Conservation (phyloP, 2,113 vertebrate genomes). For the Ranitomeya variabilis region DNA sequence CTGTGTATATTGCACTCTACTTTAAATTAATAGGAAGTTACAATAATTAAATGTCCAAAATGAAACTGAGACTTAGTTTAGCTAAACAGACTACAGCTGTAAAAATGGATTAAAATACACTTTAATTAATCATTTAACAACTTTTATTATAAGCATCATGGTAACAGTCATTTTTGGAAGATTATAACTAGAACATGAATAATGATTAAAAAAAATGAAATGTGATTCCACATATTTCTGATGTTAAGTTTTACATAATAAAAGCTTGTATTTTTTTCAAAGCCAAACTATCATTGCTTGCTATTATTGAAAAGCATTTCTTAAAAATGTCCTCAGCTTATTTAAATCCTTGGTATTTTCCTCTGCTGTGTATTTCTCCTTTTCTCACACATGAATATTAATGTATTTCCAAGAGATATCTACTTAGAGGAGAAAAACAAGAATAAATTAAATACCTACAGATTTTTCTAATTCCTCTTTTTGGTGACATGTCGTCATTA, state of each 20-base stretch:
- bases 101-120: not conserved
- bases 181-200: not conserved
- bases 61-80: not conserved
- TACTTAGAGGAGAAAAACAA: conserved; percentile 73
- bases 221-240: not conserved
- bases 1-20: not conserved
- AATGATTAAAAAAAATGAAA: not conserved
- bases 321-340: conserved; percentile 75
- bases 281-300: conserved; percentile 17
- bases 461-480: conserved; percentile 87
- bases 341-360: conserved; percentile 78
- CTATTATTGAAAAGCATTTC: conserved; percentile 60
- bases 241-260: conserved; percentile 29
- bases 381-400: conserved; percentile 78
- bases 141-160: not conserved
- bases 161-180: not conserved
- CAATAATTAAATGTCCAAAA: conserved; percentile 24
- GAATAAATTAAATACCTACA: conserved; percentile 88
- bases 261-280: not conserved
- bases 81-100: not conserved
- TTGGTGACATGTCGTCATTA: conserved; percentile 87
- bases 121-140: conserved; percentile 10
- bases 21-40: not conserved
- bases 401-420: conserved; percentile 77
- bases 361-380: conserved; percentile 71